Evolutionary conservation across 2,113 vertebrate genomes (phyloP).

Genomic region (Xenopus tropicalis): DNA sequence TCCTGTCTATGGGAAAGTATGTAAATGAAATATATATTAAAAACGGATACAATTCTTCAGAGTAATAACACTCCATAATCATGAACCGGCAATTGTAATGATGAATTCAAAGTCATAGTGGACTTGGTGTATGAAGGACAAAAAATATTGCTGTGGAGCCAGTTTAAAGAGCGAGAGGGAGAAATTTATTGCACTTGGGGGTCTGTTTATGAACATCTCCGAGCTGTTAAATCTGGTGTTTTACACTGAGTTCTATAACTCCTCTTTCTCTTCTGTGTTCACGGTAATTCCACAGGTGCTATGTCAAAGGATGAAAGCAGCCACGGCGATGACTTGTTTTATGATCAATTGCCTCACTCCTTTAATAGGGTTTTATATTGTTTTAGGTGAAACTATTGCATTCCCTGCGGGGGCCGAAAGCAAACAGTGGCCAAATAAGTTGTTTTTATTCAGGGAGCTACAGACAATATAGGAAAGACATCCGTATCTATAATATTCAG

Average conservation of each 20-base stretch:
- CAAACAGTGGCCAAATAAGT: constrained; percentile 3
- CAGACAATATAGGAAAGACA: neutral
- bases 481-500: too few species aligned
- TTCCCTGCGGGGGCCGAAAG: neutral
- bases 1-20: too few species aligned
- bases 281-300: neutral
- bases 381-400: neutral
- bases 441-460: neutral
- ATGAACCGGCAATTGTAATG: neutral
- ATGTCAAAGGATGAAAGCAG: neutral
- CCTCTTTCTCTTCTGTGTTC: neutral
- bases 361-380: constrained; percentile 14
- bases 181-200: constrained; percentile 1
- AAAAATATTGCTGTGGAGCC: neutral
- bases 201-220: neutral
- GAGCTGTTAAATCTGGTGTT: neutral
- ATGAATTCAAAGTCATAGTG: neutral
- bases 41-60: neutral
- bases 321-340: neutral
- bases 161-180: neutral
- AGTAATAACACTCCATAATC: neutral
- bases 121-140: neutral
- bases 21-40: too few species aligned
- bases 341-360: neutral
- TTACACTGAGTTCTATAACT: neutral